These are phyloP conservation scores for Monopis laevigella DNA, from an alignment of 2,888 invertebrate genomes.

Conservation along the genomic window DNA sequence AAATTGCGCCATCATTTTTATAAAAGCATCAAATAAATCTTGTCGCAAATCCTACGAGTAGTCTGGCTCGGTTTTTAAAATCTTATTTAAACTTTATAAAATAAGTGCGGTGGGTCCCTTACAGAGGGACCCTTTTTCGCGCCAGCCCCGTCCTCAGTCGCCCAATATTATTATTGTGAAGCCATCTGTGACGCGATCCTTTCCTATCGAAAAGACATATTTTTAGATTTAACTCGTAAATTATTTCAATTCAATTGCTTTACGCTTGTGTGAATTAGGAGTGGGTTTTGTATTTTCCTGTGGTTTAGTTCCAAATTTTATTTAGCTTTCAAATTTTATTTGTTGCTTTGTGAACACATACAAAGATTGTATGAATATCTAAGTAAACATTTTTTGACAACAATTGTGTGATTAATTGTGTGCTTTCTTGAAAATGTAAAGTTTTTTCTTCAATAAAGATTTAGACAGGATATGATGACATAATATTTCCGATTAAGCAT, in stretches of 20 bases:
- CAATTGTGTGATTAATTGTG: too few species aligned
- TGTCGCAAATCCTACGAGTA: slow-evolving; percentile 37
- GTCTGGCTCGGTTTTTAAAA: slow-evolving; percentile 51
- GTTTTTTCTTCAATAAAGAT: too few species aligned
- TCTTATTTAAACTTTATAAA: slow-evolving; percentile 66
- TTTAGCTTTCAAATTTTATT: neutral
- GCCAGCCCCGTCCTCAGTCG: neutral
- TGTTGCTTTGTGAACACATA: neutral
- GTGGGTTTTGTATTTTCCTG: slow-evolving; percentile 44
- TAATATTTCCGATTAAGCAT: too few species aligned
- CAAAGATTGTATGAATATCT: too few species aligned
- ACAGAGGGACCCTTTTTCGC: slow-evolving; percentile 33
- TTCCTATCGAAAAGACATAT: slow-evolving; percentile 61
- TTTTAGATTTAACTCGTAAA: slow-evolving; percentile 66
- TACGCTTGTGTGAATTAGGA: slow-evolving; percentile 61
- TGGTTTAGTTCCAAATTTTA: slow-evolving; percentile 1
- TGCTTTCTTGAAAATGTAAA: too few species aligned
- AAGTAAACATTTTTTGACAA: too few species aligned
- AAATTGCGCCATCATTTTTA: slow-evolving; percentile 10
- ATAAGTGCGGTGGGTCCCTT: slow-evolving; percentile 49
- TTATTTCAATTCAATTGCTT: slow-evolving; percentile 62
- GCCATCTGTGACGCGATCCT: slow-evolving; percentile 58
- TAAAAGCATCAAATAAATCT: slow-evolving; percentile 18
- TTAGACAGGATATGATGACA: too few species aligned
- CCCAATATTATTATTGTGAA: slow-evolving; percentile 48